phyloP scores from a whole-genome alignment of 2,797 vertebrate genomes.

The Rhinophrynus dorsalis region DNA sequence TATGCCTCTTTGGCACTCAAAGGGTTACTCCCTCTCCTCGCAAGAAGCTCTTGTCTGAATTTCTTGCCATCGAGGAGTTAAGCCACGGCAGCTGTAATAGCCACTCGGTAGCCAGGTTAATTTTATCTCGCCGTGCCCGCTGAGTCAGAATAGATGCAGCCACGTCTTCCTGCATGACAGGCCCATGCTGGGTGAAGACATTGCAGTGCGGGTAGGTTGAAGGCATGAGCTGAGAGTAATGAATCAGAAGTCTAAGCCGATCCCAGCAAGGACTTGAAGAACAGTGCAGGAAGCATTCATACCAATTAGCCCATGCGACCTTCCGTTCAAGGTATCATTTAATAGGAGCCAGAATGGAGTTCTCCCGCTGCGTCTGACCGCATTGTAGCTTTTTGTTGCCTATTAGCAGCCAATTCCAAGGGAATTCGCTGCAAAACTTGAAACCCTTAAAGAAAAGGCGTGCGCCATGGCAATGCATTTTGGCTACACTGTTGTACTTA shows the following conservation, averaged over 20 bases:
- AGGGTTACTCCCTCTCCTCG: too few relatives aligned
- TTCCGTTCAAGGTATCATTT: slow-evolving; percentile 36
- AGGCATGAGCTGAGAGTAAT: slow-evolving; percentile 12
- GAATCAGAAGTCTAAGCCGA: slow-evolving; percentile 15
- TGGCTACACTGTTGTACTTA: background rate
- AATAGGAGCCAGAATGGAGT: slow-evolving; percentile 27
- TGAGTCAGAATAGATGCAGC: background rate
- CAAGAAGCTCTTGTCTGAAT: too few relatives aligned
- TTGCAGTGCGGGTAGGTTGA: background rate
- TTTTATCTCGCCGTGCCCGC: background rate
- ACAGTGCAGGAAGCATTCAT: slow-evolving; percentile 29
- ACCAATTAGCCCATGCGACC: slow-evolving; percentile 45
- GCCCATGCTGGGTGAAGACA: slow-evolving; percentile 23
- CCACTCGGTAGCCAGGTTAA: background rate
- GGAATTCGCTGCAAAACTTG: slow-evolving; percentile 1
- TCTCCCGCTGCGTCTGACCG: slow-evolving; percentile 8
- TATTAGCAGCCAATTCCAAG: slow-evolving; percentile 15
- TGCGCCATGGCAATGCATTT: background rate
- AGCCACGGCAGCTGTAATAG: background rate
- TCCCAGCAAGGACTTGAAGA: slow-evolving; percentile 23
- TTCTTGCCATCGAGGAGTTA: background rate
- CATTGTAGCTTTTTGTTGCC: slow-evolving; percentile 32
- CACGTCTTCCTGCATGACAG: slow-evolving; percentile 3
- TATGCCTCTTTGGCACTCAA: too few relatives aligned
- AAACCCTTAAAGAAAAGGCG: slow-evolving; percentile 8